These are phyloP conservation scores for Andricus curvator DNA, from an alignment of 2,888 invertebrate species.

Conservation along the genomic window DNA sequence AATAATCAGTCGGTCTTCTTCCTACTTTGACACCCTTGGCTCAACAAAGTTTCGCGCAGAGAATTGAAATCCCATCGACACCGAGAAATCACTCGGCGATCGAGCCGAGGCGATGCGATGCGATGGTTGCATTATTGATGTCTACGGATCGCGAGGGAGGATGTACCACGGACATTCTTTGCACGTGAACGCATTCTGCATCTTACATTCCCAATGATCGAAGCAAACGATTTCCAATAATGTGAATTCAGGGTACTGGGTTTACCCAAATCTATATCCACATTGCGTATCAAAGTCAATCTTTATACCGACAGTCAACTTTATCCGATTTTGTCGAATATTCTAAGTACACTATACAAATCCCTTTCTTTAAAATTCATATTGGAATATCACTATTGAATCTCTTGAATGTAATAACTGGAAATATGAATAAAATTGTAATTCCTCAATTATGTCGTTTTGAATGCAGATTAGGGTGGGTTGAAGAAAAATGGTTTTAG, in stretches of 20 bases:
- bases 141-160: background rate
- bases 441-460: too few relatives aligned
- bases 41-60: constrained; percentile 45
- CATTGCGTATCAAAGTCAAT: constrained; percentile 13
- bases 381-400: background rate
- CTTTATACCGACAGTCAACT: constrained; percentile 3
- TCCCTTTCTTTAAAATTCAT: background rate
- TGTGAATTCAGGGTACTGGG: constrained; percentile 8
- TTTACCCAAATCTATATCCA: constrained; percentile 8
- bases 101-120: constrained; percentile 41
- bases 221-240: constrained; percentile 34
- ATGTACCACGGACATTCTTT: constrained; percentile 18
- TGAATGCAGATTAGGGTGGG: too few relatives aligned
- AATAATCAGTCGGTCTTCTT: too few relatives aligned
- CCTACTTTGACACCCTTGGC: background rate
- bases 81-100: constrained; percentile 47
- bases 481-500: too few relatives aligned
- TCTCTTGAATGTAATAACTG: too few relatives aligned
- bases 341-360: background rate
- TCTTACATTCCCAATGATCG: constrained; percentile 27
- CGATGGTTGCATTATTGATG: constrained; percentile 21
- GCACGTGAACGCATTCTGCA: constrained; percentile 32
- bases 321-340: background rate
- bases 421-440: too few relatives aligned
- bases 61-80: constrained; percentile 47